Conservation (phyloP, 2,113 vertebrate genomes). For the Setophaga coronata region DNA sequence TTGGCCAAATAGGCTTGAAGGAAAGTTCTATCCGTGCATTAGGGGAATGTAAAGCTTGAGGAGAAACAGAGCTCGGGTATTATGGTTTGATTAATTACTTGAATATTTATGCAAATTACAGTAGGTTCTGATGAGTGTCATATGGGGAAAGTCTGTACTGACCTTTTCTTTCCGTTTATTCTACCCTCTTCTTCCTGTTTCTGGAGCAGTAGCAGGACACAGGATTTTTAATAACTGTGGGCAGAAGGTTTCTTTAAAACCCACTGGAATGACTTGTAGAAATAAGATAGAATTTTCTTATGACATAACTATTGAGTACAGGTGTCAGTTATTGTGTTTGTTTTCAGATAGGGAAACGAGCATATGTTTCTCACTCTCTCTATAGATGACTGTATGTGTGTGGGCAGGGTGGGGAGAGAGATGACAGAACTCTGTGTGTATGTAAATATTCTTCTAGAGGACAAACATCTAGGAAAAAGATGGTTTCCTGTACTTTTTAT, state of each 20-base stretch:
- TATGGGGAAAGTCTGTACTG: neutral
- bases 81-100: neutral
- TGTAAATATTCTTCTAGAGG: neutral
- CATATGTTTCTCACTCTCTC: neutral
- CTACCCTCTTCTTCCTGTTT: neutral
- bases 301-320: neutral
- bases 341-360: neutral
- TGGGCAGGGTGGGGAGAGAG: neutral
- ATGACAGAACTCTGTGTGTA: neutral
- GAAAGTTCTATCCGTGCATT: neutral
- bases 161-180: neutral
- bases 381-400: neutral
- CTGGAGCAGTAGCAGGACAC: neutral
- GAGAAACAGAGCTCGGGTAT: neutral
- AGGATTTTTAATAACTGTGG: neutral
- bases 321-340: neutral
- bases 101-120: neutral
- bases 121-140: neutral
- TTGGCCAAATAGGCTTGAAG: neutral
- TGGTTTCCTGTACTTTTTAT: neutral
- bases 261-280: neutral
- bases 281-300: neutral
- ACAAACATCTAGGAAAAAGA: neutral
- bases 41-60: neutral
- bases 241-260: neutral